Percentiles rank a stretch among this genome's conserved stretches.
Conservation (phyloP, 2,888 invertebrate genomes). For the Tetragonula carbonaria region DNA sequence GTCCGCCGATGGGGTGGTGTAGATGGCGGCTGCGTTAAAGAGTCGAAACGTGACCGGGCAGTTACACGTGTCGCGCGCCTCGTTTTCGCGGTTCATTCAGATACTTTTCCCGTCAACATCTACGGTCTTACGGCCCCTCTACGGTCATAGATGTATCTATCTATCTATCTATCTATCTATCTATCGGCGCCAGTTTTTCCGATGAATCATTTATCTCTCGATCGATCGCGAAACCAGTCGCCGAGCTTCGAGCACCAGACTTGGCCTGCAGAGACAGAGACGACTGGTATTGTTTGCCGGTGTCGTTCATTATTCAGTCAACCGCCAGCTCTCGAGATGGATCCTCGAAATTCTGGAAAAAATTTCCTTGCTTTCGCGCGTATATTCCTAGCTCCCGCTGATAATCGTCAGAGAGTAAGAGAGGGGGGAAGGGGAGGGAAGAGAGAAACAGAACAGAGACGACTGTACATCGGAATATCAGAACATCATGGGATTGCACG, state of each 20-base stretch:
- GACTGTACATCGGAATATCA: constrained; percentile 36
- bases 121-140: neutral
- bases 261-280: neutral
- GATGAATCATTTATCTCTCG: constrained; percentile 43
- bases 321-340: neutral
- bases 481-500: constrained; percentile 26
- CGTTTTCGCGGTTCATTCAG: constrained; percentile 40
- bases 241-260: constrained; percentile 3
- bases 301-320: constrained; percentile 54
- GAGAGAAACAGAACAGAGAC: neutral
- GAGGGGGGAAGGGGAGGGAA: neutral
- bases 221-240: constrained; percentile 25
- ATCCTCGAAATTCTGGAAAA: constrained; percentile 47
- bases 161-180: too few relatives aligned
- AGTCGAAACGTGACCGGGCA: constrained; percentile 26
- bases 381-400: neutral
- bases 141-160: too few relatives aligned
- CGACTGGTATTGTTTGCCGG: constrained; percentile 12
- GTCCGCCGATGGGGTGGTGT: constrained; percentile 6
- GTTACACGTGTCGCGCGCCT: neutral
- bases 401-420: neutral
- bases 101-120: neutral
- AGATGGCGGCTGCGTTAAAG: constrained; percentile 34
- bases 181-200: constrained; percentile 24
- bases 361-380: constrained; percentile 8